Evolutionary conservation across 1,140 invertebrate genomes (phyloP), one percentile per base, ranked within the genome.

Genomic region (Zaprionus camerounensis): DNA sequence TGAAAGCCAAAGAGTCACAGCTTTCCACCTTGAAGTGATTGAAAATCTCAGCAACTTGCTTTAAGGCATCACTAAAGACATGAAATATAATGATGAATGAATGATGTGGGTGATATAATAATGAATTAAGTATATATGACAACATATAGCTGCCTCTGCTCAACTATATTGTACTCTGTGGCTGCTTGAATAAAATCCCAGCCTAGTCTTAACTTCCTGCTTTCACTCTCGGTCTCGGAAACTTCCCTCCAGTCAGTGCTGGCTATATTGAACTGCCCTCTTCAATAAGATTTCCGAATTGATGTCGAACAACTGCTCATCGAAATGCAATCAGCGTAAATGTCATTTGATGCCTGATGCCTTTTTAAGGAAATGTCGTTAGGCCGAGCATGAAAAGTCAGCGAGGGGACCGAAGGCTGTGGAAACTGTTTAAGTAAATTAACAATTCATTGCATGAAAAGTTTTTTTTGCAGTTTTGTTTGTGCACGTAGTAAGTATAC

Each of bases 401-500:
- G 72, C 65, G 74, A 59, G 38, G 61, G 41, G 55, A 67, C 46
- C 41, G 41, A 13, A 7, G 12, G 15, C n/a, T 44, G 61, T 57
- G 55, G 36, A 63, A 78, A 61, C 84, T 88, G 85, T 87, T 87
- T 87, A 88, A 88, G 64, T 73, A 78, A 87, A 87, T 87, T 87
- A 87, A 88, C 83, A 87, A 87, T 87, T 80, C 81, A 80, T 76
- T 80, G 68, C 71, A 76, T 84, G 74, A 70, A 78, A 88, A 88
- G 81, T 87, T 86, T 12, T 80, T 66, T 66, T n/a, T 44, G 41
- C 82, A 71, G 70, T 64, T 59, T 17, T 61, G 51, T 72, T 66
- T 58, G 53, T 55, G 12, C 15, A 34, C 34, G 57, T 20, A 59
- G 11, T 28, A 46, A 64, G 31, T 55, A 12, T 57, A 58, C 36